phyloP scores from a whole-genome alignment of 2,888 invertebrate species.

The Eristalinus aeneus region DNA sequence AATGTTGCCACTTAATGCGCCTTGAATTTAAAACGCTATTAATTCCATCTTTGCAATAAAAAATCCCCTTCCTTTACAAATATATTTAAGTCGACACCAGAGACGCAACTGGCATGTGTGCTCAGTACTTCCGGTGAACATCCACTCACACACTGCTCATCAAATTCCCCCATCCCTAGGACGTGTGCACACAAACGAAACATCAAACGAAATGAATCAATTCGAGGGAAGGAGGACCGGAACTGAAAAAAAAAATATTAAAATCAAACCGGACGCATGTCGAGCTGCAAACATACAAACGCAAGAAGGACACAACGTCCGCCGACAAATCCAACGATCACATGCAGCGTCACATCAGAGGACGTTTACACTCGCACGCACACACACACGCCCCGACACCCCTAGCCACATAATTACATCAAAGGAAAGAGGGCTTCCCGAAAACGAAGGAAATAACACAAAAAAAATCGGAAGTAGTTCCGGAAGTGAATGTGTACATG shows the following conservation, averaged over 20 bases:
- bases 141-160: not conserved
- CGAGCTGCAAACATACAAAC: slow-evolving; percentile 50
- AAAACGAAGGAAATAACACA: slow-evolving; percentile 14
- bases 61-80: not conserved
- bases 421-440: not conserved
- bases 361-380: not conserved
- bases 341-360: slow-evolving; percentile 57
- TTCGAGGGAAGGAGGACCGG: slow-evolving; percentile 47
- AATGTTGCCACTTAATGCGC: too few species aligned
- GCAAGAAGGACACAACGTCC: slow-evolving; percentile 33
- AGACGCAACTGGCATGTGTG: slow-evolving; percentile 22
- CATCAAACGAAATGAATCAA: slow-evolving; percentile 42
- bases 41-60: not conserved
- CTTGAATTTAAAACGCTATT: too few species aligned
- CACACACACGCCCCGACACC: slow-evolving; percentile 30
- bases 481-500: slow-evolving; percentile 67
- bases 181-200: slow-evolving; percentile 17
- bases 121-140: slow-evolving; percentile 34
- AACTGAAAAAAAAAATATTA: slow-evolving; percentile 58
- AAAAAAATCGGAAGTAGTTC: slow-evolving; percentile 68
- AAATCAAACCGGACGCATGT: slow-evolving; percentile 66
- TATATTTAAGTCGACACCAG: not conserved
- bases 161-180: not conserved
- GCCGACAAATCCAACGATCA: slow-evolving; percentile 42
- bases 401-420: slow-evolving; percentile 47